Percentiles rank a stretch among this genome's conserved stretches.
phyloP scores from a whole-genome alignment of 2,797 vertebrate genomes.

The Phataginus tricuspis region DNA sequence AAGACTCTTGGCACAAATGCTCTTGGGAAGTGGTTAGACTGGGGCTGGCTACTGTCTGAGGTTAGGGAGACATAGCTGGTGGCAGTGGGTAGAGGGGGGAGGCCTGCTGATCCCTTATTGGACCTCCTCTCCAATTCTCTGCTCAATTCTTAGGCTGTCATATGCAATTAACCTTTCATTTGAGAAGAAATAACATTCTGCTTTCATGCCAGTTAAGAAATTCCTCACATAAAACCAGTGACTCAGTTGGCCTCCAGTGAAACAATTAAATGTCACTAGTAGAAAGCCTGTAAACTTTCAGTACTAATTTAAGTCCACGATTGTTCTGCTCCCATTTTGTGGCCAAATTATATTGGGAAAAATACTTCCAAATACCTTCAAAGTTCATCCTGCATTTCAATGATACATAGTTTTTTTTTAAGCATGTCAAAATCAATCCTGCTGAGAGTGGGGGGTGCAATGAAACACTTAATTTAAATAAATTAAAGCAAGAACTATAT shows the following conservation, averaged over 20 bases:
- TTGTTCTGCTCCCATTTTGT: not conserved
- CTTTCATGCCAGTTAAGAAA: conserved; percentile 21
- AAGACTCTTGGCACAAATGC: not conserved
- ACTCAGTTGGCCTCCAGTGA: conserved; percentile 40
- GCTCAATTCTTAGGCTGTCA: not conserved
- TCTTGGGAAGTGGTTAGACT: conserved; percentile 2
- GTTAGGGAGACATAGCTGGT: not conserved
- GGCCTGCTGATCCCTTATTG: not conserved
- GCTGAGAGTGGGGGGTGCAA: not conserved
- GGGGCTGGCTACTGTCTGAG: not conserved
- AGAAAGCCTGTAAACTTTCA: conserved; percentile 30
- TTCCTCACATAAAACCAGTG: conserved; percentile 20
- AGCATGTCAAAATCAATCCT: conserved; percentile 37
- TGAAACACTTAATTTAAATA: conserved; percentile 37
- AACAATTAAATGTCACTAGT: not conserved
- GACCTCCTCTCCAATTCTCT: not conserved
- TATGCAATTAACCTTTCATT: conserved; percentile 49
- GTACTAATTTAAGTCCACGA: conserved; percentile 46
- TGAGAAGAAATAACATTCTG: conserved; percentile 60
- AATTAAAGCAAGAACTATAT: conserved; percentile 48
- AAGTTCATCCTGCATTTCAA: conserved; percentile 13
- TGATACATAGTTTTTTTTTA: not conserved
- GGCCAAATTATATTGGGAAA: conserved; percentile 39
- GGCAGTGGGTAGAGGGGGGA: not conserved
- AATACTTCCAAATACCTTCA: conserved; percentile 42